These are phyloP conservation scores for Microplitis mediator DNA, from an alignment of 1,140 invertebrate species.

Conservation along the genomic window DNA sequence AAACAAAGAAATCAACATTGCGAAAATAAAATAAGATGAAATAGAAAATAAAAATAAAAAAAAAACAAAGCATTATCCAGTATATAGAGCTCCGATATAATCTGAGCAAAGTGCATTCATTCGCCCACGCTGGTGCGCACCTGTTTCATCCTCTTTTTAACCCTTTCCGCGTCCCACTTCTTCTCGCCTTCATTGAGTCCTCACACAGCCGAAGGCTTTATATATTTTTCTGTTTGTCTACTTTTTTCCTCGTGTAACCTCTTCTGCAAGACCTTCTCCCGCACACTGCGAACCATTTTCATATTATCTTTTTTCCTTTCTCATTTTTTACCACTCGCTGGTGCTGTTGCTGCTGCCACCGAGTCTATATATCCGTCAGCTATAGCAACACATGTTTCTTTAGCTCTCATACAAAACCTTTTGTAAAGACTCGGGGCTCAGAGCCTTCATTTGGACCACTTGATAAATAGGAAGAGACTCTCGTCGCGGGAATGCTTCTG, in stretches of 20 bases:
- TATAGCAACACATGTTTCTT: no score
- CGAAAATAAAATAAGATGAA: background rate
- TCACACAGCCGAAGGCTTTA: background rate
- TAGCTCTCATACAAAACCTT: no score
- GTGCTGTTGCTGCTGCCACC: no score
- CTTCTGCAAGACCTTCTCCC: no score
- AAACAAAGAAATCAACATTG: background rate
- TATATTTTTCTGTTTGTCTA: background rate
- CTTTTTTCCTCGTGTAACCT: background rate
- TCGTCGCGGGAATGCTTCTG: no score
- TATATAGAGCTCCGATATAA: conserved; percentile 35
- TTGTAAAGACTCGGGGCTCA: no score
- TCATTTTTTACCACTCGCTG: no score
- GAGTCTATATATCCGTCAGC: no score
- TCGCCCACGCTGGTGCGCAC: conserved; percentile 28
- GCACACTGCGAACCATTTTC: no score
- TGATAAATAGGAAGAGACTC: no score
- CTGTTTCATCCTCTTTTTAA: conserved; percentile 16
- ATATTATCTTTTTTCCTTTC: no score
- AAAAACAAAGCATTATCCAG: background rate
- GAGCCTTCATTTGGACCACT: no score
- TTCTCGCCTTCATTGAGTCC: background rate
- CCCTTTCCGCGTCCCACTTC: background rate
- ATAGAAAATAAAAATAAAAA: background rate
- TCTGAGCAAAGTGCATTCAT: conserved; percentile 42